Evolutionary conservation across 1,140 invertebrate genomes (phyloP), one percentile per base, ranked within the genome.

Genomic region (Cyrtorhinus lividipennis): DNA sequence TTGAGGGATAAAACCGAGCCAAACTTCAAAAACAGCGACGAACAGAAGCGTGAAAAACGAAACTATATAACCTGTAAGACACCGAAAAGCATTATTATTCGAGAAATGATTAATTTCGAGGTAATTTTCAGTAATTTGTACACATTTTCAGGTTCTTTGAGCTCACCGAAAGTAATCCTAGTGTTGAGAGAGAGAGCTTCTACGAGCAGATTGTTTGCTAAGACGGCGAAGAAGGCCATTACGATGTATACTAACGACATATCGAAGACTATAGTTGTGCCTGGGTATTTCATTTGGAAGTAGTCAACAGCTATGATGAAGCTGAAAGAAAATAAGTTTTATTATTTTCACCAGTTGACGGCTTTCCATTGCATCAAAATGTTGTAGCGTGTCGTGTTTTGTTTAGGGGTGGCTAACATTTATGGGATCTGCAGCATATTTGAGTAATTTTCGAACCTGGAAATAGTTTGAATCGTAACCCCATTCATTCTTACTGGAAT

Each of bases 261-360:
- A 72, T 94, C 90, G 72, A 93, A 90, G 66, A 93, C 84, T 61
- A 95, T 88, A 0, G 87, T 88, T 0, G 86, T 84, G 15, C 81
- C 81, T 0, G 89, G 88, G 74, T 89, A 95, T 56, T 85, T 80
- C 1, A 77, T 76, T 78, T 92, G 87, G 75, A 90, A 92, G 71
- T 89, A 92, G 74, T 92, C 90, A 56, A 90, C 88, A 3, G 90
- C 88, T 72, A 90, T 90, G 64, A 92, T 88, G 72, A 92, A 92
- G 71, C 89, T 90, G 76, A 58, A 80, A 78, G 66, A 65, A 67
- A 66, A 66, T 65, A 38, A 38, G n/a, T n/a, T n/a, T n/a, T n/a
- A n/a, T n/a, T n/a, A n/a, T n/a, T n/a, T n/a, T n/a, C n/a, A n/a
- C n/a, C n/a, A n/a, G n/a, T n/a, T n/a, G n/a, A n/a, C n/a, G n/a